phyloP scores from a whole-genome alignment of 1,140 invertebrate species.

The Cyphomyrmex costatus region DNA sequence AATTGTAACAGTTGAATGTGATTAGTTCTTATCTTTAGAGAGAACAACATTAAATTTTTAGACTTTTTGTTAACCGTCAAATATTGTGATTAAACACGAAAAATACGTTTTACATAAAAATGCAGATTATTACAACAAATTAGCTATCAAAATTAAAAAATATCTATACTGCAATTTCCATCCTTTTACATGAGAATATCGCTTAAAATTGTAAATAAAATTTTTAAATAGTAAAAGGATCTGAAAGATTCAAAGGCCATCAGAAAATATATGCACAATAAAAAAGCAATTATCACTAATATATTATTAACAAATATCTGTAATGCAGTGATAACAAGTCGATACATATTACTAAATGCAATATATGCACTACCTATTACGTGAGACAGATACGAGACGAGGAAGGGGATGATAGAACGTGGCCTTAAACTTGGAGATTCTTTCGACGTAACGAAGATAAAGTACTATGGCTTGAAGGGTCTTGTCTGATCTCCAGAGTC shows the following conservation, averaged over 20 bases:
- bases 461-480: slow-evolving; percentile 46
- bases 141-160: neutral
- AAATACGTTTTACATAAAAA: neutral
- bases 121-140: neutral
- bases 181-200: too few species aligned
- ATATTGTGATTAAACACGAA: neutral
- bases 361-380: slow-evolving; percentile 35
- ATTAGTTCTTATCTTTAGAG: too few species aligned
- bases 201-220: neutral
- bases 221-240: neutral
- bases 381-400: neutral
- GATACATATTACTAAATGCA: slow-evolving; percentile 24
- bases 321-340: neutral
- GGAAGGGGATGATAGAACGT: slow-evolving; percentile 25
- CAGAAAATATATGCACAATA: neutral
- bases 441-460: slow-evolving; percentile 64
- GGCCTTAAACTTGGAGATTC: slow-evolving; percentile 56
- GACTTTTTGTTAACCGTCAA: neutral
- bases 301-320: neutral
- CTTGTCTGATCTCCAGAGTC: slow-evolving; percentile 57
- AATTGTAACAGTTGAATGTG: too few species aligned
- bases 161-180: neutral
- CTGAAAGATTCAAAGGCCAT: neutral
- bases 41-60: too few species aligned
- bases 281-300: neutral